phyloP scores from a whole-genome alignment of 1,140 invertebrate genomes.

The Calephelis virginiensis region DNA sequence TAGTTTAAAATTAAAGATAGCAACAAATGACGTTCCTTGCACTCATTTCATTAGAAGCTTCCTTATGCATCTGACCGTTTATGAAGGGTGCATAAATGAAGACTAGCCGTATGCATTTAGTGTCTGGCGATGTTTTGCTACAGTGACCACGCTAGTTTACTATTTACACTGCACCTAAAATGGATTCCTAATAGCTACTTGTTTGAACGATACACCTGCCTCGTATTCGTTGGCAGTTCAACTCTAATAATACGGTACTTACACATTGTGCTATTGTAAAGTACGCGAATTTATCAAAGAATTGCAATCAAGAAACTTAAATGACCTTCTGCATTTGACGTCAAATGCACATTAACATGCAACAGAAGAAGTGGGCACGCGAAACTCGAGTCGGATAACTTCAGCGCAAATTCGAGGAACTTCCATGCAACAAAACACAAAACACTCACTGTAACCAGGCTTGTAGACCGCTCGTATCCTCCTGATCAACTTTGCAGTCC shows the following conservation, averaged over 20 bases:
- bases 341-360: conserved; percentile 4
- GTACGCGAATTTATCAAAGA: conserved; percentile 5
- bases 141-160: conserved; percentile 47
- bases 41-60: conserved; percentile 26
- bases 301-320: background rate
- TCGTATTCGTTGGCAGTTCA: conserved; percentile 57
- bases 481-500: conserved; percentile 60
- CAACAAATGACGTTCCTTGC: conserved; percentile 13
- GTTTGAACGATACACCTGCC: conserved; percentile 69
- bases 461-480: conserved; percentile 70
- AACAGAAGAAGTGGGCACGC: conserved; percentile 12
- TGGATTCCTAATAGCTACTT: conserved; percentile 72
- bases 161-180: conserved; percentile 71
- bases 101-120: conserved; percentile 41
- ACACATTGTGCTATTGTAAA: conserved; percentile 25
- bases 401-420: conserved; percentile 27
- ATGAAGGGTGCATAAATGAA: conserved; percentile 73
- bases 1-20: background rate
- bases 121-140: conserved; percentile 48
- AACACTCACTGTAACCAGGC: conserved; percentile 71
- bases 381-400: conserved; percentile 14
- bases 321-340: background rate
- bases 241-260: conserved; percentile 40
- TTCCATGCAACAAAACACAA: conserved; percentile 50
- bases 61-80: conserved; percentile 51